phyloP scores from a whole-genome alignment of 2,797 vertebrate species.

The Syngnathus rostellatus region DNA sequence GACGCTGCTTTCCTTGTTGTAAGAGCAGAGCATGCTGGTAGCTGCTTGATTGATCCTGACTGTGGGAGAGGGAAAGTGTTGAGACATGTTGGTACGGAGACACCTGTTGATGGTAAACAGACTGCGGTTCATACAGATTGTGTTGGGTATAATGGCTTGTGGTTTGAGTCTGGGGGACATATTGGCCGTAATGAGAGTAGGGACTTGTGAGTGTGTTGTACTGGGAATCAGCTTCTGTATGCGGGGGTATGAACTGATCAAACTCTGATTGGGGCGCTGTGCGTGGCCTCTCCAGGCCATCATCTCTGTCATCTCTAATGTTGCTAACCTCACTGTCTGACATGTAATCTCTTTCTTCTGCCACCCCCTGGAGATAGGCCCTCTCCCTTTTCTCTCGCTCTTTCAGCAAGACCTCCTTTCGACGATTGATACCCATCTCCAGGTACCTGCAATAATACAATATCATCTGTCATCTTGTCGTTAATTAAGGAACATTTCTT shows the following conservation, averaged over 20 bases:
- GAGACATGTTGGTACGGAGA: slow-evolving; percentile 87
- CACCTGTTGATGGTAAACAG: slow-evolving; percentile 88
- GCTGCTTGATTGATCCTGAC: slow-evolving; percentile 76
- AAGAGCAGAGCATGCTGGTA: slow-evolving; percentile 88
- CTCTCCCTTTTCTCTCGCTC: slow-evolving; percentile 96
- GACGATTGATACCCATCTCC: slow-evolving; percentile 98
- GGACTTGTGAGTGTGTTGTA: slow-evolving; percentile 88
- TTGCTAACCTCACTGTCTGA: slow-evolving; percentile 98
- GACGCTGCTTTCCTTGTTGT: slow-evolving; percentile 86
- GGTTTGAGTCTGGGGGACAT: slow-evolving; percentile 86
- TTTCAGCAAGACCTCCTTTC: slow-evolving; percentile 93
- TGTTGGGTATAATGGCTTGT: slow-evolving; percentile 87
- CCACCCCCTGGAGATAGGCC: slow-evolving; percentile 97
- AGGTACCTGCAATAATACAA: slow-evolving; percentile 74
- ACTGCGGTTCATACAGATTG: slow-evolving; percentile 84
- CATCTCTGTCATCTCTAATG: slow-evolving; percentile 82
- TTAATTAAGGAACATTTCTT: not conserved
- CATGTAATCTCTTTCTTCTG: slow-evolving; percentile 98
- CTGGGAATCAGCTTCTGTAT: slow-evolving; percentile 88
- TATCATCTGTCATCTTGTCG: slow-evolving; percentile 8
- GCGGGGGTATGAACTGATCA: slow-evolving; percentile 90
- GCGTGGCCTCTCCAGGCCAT: slow-evolving; percentile 86
- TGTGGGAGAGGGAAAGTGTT: slow-evolving; percentile 78
- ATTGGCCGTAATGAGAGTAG: slow-evolving; percentile 87
- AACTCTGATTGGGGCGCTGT: slow-evolving; percentile 95